A percentile compares a stretch with the other conserved stretches of the same genome.
These are phyloP conservation scores for Epiblema foenella DNA, from an alignment of 2,888 invertebrate species.

Conservation along the genomic window DNA sequence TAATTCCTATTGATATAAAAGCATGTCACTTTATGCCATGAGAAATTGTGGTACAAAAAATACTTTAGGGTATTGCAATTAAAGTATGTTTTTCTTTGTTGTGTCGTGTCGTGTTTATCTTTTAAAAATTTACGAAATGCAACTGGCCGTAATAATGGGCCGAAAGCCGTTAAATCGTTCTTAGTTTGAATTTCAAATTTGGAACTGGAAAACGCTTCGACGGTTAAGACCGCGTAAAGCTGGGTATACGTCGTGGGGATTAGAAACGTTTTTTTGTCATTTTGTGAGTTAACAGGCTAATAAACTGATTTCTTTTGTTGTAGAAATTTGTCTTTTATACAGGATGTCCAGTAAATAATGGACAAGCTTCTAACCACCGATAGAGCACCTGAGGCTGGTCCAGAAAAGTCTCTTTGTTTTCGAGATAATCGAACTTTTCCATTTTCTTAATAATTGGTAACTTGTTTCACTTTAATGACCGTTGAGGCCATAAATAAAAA, in stretches of 20 bases:
- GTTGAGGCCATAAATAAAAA: no score
- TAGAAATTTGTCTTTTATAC: background rate
- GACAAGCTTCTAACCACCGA: no score
- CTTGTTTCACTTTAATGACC: no score
- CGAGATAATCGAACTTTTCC: no score
- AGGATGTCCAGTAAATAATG: no score
- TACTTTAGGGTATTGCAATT: background rate
- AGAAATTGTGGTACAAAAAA: background rate
- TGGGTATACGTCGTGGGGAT: background rate
- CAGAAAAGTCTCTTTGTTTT: no score
- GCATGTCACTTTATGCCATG: background rate
- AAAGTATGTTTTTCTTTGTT: conserved; percentile 2
- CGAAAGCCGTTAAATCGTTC: conserved; percentile 42
- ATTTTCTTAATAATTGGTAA: no score
- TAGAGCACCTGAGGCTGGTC: no score
- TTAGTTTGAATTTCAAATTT: conserved; percentile 44
- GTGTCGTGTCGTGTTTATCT: conserved; percentile 12
- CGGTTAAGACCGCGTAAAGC: conserved; percentile 28
- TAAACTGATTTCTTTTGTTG: background rate
- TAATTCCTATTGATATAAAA: background rate
- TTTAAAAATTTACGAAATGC: conserved; percentile 33
- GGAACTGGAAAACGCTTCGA: conserved; percentile 34
- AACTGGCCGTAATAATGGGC: conserved; percentile 40
- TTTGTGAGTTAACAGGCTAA: no score
- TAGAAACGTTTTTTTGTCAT: background rate